A percentile compares a stretch with the other conserved stretches of the same genome.
These are phyloP conservation scores for Lutjanus argentimaculatus DNA, from an alignment of 2,797 vertebrate genomes.

Conservation along the genomic window DNA sequence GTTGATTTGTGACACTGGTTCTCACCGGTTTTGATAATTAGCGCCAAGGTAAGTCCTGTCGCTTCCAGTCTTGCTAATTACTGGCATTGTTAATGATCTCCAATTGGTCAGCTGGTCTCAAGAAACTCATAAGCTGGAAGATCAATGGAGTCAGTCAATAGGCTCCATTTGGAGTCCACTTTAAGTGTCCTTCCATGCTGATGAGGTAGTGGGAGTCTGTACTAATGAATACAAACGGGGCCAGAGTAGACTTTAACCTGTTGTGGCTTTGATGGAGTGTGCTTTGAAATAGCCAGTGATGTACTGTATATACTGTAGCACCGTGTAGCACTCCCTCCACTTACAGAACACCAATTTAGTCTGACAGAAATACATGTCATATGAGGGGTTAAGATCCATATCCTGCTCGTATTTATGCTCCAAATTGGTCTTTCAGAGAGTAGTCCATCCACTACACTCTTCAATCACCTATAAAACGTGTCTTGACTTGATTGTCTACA, in stretches of 20 bases:
- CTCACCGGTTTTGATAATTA: background rate
- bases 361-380: background rate
- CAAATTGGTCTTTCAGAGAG: background rate
- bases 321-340: background rate
- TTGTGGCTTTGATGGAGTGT: constrained; percentile 2
- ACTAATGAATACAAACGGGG: constrained; percentile 29
- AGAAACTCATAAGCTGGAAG: constrained; percentile 11
- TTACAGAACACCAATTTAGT: background rate
- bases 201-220: constrained; percentile 7
- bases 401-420: background rate
- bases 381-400: background rate
- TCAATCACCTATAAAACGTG: background rate
- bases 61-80: constrained; percentile 16
- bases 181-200: constrained; percentile 6
- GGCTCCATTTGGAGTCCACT: constrained; percentile 39
- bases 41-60: background rate
- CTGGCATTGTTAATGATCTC: constrained; percentile 3
- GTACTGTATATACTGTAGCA: background rate
- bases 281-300: constrained; percentile 9
- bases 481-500: no score
- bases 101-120: constrained; percentile 3
- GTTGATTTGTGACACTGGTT: background rate
- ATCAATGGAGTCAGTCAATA: constrained; percentile 43
- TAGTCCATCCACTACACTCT: background rate
- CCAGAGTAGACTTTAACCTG: constrained; percentile 2